phyloP scores from a whole-genome alignment of 2,797 vertebrate species.

The Sebastes melanostomus region DNA sequence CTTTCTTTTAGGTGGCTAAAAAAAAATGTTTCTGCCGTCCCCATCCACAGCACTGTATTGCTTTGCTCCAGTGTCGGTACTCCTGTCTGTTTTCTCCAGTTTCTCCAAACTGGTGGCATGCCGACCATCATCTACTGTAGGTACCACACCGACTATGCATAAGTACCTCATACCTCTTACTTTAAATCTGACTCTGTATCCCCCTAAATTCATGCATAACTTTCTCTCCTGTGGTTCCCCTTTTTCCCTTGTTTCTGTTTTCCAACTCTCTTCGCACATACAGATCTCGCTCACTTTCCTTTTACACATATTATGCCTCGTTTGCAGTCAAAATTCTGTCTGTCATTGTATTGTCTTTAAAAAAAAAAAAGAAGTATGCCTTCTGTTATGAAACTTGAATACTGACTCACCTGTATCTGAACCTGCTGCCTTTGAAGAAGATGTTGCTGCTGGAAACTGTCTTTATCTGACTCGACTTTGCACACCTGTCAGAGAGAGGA shows the following conservation, averaged over 20 bases:
- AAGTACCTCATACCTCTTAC: too few relatives aligned
- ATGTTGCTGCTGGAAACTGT: constrained; percentile 98
- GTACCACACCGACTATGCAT: too few relatives aligned
- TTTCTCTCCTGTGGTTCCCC: neutral
- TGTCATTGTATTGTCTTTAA: neutral
- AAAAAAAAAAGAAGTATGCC: neutral
- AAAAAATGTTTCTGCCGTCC: too few relatives aligned
- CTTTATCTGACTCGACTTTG: constrained; percentile 98
- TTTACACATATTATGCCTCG: neutral
- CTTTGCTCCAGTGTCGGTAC: too few relatives aligned
- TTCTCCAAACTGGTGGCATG: too few relatives aligned
- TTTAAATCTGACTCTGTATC: neutral
- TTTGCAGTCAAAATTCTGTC: neutral
- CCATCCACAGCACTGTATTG: too few relatives aligned
- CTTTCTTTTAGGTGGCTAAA: too few relatives aligned
- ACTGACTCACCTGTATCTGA: constrained; percentile 91
- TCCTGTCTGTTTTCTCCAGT: too few relatives aligned
- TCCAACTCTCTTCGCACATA: neutral
- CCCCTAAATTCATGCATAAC: neutral
- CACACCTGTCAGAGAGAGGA: constrained; percentile 83
- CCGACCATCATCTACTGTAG: too few relatives aligned
- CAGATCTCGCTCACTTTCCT: neutral
- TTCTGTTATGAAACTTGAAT: neutral
- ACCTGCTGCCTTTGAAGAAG: constrained; percentile 99
- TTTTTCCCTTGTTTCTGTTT: neutral